Percentiles rank a stretch among this genome's conserved stretches.
These are phyloP conservation scores for Monochamus saltuarius DNA, from an alignment of 1,140 invertebrate species.

Conservation along the genomic window DNA sequence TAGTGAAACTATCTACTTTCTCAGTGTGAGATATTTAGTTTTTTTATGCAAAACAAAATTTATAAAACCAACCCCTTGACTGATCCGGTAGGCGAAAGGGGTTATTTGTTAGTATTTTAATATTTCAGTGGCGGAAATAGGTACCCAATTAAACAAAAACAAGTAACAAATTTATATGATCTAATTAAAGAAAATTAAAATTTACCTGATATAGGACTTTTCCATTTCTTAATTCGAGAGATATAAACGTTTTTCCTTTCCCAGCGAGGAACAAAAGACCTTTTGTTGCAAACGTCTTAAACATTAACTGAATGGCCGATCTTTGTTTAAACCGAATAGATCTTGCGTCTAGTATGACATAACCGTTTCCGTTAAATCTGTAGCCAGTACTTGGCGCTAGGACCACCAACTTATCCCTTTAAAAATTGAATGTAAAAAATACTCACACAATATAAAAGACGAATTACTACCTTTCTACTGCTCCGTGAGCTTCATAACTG, in stretches of 20 bases:
- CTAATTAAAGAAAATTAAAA: too few species aligned
- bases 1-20: too few species aligned
- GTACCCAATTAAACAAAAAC: too few species aligned
- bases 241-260: slow-evolving; percentile 72
- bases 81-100: too few species aligned
- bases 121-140: too few species aligned
- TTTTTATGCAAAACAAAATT: too few species aligned
- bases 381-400: slow-evolving; percentile 68
- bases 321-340: slow-evolving; percentile 57
- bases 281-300: slow-evolving; percentile 83
- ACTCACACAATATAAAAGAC: not conserved
- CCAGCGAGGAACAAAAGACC: slow-evolving; percentile 87
- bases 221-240: slow-evolving; percentile 81
- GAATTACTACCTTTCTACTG: slow-evolving; percentile 65
- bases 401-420: slow-evolving; percentile 64
- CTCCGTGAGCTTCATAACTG: slow-evolving; percentile 74
- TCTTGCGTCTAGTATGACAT: slow-evolving; percentile 66
- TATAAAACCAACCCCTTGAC: too few species aligned
- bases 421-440: slow-evolving; percentile 27
- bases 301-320: slow-evolving; percentile 69
- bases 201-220: slow-evolving; percentile 68
- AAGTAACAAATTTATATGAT: too few species aligned
- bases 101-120: too few species aligned
- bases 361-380: slow-evolving; percentile 85
- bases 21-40: too few species aligned